Conservation (phyloP, 2,113 vertebrate species). For the Pomatostomus ruficeps region DNA sequence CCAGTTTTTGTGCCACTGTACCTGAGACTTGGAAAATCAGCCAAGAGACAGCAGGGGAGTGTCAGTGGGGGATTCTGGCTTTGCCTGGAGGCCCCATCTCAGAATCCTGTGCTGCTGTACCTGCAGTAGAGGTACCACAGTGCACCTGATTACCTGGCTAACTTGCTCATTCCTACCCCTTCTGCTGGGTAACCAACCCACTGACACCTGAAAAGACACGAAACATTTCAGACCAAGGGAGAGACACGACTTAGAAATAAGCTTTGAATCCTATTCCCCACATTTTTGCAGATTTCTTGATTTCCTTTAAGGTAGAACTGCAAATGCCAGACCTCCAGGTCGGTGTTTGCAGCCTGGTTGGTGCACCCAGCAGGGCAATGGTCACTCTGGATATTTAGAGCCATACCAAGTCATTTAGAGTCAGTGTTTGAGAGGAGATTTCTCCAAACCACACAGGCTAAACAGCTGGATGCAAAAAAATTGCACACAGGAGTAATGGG, state of each 20-base stretch:
- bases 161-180: slow-evolving; percentile 59
- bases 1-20: not conserved
- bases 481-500: not conserved
- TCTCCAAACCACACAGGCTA: not conserved
- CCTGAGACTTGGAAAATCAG: slow-evolving; percentile 24
- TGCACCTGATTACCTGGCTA: slow-evolving; percentile 53
- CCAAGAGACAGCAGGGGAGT: not conserved
- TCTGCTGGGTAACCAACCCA: slow-evolving; percentile 57
- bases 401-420: not conserved
- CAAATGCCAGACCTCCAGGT: not conserved
- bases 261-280: not conserved
- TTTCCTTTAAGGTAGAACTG: not conserved
- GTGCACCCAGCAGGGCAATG: not conserved
- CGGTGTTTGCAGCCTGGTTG: not conserved
- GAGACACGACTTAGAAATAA: not conserved
- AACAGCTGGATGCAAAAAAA: not conserved
- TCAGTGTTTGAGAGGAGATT: not conserved
- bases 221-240: slow-evolving; percentile 15
- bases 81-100: not conserved
- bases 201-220: slow-evolving; percentile 55
- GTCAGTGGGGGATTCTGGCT: not conserved
- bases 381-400: not conserved
- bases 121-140: slow-evolving; percentile 7
- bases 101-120: not conserved
- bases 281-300: fast-evolving